Evolutionary conservation across 2,797 vertebrate species (phyloP).

Genomic region (Anniella stebbinsi): DNA sequence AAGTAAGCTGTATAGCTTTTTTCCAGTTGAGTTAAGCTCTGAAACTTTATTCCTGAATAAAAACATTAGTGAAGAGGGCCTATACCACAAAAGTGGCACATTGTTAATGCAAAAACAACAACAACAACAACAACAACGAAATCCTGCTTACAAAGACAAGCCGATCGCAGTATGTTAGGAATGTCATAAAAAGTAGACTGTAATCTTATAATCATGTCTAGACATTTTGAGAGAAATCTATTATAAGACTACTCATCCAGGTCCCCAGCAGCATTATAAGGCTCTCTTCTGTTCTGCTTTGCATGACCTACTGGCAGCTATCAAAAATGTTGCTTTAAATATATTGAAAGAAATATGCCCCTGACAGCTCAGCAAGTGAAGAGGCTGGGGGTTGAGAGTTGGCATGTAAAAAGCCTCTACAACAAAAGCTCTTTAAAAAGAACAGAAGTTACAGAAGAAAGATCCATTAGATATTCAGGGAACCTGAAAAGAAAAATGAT

Average conservation of each 20-base stretch:
- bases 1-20: conserved; percentile 56
- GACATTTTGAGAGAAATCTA: conserved; percentile 53
- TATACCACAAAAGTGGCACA: conserved; percentile 42
- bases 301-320: conserved; percentile 36
- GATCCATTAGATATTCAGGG: conserved; percentile 30
- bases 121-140: neutral
- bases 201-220: conserved; percentile 37
- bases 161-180: conserved; percentile 56
- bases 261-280: conserved; percentile 7
- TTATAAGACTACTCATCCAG: conserved; percentile 34
- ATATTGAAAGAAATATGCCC: conserved; percentile 42
- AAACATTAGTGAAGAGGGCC: conserved; percentile 48
- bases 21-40: conserved; percentile 58
- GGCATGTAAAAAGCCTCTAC: conserved; percentile 19
- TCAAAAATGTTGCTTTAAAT: conserved; percentile 60
- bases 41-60: conserved; percentile 42
- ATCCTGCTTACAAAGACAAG: conserved; percentile 59
- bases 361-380: conserved; percentile 25
- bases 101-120: conserved; percentile 45
- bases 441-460: neutral
- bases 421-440: conserved; percentile 9
- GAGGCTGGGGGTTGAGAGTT: conserved; percentile 9
- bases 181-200: conserved; percentile 49
- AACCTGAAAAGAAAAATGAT: conserved; percentile 24
- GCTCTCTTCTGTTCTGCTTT: conserved; percentile 43